Conservation (phyloP, 2,888 invertebrate species). For the Philonicus albiceps region DNA sequence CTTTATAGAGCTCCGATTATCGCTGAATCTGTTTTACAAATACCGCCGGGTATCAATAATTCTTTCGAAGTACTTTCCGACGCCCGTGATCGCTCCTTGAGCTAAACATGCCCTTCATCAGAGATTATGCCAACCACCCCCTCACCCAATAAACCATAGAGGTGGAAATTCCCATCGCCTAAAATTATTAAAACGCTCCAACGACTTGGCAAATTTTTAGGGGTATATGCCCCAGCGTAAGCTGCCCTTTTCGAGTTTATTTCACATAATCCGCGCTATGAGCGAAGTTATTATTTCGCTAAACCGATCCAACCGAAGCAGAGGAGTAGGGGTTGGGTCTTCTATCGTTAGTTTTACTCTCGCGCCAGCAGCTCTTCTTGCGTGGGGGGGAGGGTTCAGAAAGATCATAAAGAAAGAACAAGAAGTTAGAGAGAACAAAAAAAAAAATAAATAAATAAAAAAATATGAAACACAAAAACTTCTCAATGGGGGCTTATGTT, state of each 20-base stretch:
- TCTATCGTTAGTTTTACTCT: constrained; percentile 27
- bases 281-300: constrained; percentile 12
- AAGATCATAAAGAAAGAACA: background rate
- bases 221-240: background rate
- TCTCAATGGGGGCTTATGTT: constrained; percentile 36
- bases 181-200: constrained; percentile 5
- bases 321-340: background rate
- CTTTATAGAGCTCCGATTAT: background rate
- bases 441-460: no score
- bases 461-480: constrained; percentile 4
- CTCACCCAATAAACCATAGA: constrained; percentile 2
- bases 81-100: background rate
- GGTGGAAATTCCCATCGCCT: background rate
- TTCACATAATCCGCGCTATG: constrained; percentile 20
- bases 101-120: background rate
- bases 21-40: background rate
- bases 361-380: background rate
- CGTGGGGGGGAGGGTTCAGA: background rate
- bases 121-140: background rate
- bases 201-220: constrained; percentile 19
- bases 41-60: background rate
- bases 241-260: constrained; percentile 11
- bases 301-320: background rate
- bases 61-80: background rate
- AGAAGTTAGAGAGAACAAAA: background rate